Percentiles rank a stretch among this genome's conserved stretches.
Evolutionary conservation across 2,113 vertebrate species (phyloP).

Genomic region (Stegostoma tigrinum): DNA sequence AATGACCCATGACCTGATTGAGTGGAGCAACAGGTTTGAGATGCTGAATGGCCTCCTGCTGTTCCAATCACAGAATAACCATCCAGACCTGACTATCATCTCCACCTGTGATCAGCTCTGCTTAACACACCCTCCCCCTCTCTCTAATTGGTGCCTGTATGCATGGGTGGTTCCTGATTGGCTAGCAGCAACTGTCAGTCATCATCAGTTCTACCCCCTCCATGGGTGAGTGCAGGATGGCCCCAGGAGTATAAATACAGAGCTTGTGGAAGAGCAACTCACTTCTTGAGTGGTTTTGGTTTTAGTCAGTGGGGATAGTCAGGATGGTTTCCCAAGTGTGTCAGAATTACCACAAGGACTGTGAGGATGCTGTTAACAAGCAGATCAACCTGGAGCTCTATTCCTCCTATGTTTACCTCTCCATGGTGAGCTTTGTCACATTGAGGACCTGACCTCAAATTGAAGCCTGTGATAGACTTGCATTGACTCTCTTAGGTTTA

Average conservation of each 20-base stretch:
- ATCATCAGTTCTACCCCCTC: not conserved
- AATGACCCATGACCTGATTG: no score
- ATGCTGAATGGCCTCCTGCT: no score
- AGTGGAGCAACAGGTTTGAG: no score
- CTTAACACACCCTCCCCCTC: not conserved
- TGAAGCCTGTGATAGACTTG: no score
- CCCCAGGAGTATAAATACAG: not conserved
- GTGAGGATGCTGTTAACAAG: not conserved
- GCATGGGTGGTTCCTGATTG: not conserved
- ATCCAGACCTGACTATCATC: not conserved
- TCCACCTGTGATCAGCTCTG: not conserved
- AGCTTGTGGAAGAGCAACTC: fast-evolving
- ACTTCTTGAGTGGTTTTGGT: not conserved
- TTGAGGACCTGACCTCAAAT: no score
- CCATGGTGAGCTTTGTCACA: not conserved
- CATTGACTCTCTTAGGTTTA: no score
- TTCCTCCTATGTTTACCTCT: not conserved
- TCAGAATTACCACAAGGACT: conserved; percentile 42
- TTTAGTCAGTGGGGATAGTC: not conserved
- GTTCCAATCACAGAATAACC: not conserved
- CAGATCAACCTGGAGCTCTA: not conserved
- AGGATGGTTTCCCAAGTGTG: conserved; percentile 24
- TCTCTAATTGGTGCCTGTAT: not conserved
- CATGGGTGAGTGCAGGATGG: not conserved
- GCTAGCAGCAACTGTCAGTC: not conserved